Evolutionary conservation across 2,113 vertebrate species (phyloP).

Genomic region (Leptosomus discolor): DNA sequence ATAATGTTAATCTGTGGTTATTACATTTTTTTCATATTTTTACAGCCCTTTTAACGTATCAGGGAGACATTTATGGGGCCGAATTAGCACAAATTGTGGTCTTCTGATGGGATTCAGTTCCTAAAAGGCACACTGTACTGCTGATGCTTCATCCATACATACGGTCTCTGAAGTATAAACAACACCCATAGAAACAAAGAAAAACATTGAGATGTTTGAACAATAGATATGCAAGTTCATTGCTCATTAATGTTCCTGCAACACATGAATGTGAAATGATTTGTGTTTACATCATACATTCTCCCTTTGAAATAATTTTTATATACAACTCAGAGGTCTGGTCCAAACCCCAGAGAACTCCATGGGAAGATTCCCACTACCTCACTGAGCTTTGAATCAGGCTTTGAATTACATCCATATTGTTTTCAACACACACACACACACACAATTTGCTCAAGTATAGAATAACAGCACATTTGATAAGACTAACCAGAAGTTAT

Average conservation of each 20-base stretch:
- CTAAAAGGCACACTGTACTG: neutral
- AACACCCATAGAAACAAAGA: slow-evolving; percentile 3
- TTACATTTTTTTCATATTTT: neutral
- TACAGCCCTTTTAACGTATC: neutral
- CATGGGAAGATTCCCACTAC: neutral
- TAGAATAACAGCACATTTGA: neutral
- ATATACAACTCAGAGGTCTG: neutral
- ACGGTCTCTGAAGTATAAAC: neutral
- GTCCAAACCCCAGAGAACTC: neutral
- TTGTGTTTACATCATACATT: neutral
- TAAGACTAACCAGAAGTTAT: neutral
- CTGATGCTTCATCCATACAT: neutral
- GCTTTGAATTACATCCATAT: neutral
- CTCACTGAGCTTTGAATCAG: neutral
- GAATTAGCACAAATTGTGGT: neutral
- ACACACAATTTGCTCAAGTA: accelerated
- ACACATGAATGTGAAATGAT: neutral
- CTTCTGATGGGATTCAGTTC: neutral
- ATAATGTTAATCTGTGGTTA: neutral
- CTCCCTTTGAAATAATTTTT: slow-evolving; percentile 1
- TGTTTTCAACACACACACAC: neutral
- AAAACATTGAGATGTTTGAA: neutral
- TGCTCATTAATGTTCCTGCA: neutral
- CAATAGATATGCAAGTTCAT: neutral
- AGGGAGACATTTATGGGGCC: neutral